Base-by-base conservation (phyloP, 2,888 invertebrate genomes). In the Caenorhabditis uteleia region DNA sequence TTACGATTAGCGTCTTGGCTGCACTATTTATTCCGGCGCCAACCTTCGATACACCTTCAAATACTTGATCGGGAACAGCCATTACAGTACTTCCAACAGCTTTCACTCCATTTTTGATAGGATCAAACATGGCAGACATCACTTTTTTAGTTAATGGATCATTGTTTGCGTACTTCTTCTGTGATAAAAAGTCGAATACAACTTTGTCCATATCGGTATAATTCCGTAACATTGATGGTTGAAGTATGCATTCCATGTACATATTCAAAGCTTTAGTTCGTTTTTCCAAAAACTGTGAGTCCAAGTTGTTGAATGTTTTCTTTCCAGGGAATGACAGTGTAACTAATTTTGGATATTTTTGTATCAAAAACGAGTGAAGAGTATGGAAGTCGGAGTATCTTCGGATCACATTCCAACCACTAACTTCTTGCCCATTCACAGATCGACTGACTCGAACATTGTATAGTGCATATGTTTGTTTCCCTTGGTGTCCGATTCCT, bases 381-480 rank as follows among this genome's bases (percentile, higher is more conserved):
- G 93, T 92, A 82, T 93, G 89, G 85, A 95, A 95, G 85, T 95
- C 94, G 20, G 93, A 93, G 84, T 94, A 95, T 78, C 95, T 86
- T 75, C 95, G 87, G 78, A 93, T 92, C 59, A 94, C 91, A 82
- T 93, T 92, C 92, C 93, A 94, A 14, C 70, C 66, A 49, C 67
- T 65, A 7, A 69, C 66, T 47, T 68, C 58, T 14, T 60, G 53
- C 31, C 72, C 75, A 42, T 68, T 64, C 1, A 64, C 43, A 33
- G 42, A 33, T 33, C 72, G 53, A 21, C 50, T 67, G 7, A 80
- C 80, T 36, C 77, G 60, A 2, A 82, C 76, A 62, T 80, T 78
- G 61, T 83, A 83, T 26, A 83, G 53, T 3, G 83, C 83, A 46
- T 81, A 83, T 27, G 81, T 66, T 31, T 78, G 68, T 21, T 77